Conservation (phyloP, 2,113 vertebrate species). For the Terrapene triunguis region DNA sequence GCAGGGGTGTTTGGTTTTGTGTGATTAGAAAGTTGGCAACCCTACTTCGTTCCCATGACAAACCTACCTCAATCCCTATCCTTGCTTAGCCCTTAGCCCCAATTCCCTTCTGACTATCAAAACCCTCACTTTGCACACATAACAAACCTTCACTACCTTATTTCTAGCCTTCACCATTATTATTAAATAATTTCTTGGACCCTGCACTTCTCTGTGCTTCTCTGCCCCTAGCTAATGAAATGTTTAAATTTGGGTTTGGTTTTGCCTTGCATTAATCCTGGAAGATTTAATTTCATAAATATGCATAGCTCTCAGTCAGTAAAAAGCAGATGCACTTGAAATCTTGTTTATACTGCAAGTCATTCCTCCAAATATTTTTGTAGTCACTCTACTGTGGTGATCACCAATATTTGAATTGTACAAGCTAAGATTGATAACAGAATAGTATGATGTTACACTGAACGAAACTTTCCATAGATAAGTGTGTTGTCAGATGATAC, state of each 20-base stretch:
- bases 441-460: not conserved
- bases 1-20: no score
- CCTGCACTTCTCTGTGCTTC: not conserved
- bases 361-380: slow-evolving; percentile 7
- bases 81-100: not conserved
- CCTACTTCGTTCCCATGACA: no score
- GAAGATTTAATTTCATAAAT: slow-evolving; percentile 7
- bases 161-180: not conserved
- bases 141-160: not conserved
- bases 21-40: no score
- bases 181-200: not conserved
- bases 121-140: not conserved
- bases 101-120: not conserved
- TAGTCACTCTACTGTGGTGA: not conserved
- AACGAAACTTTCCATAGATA: slow-evolving; percentile 26
- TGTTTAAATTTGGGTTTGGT: not conserved
- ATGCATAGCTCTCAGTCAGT: not conserved
- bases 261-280: slow-evolving; percentile 22
- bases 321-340: slow-evolving; percentile 1
- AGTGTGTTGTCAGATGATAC: not conserved
- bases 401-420: slow-evolving; percentile 25
- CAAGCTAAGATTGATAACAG: not conserved
- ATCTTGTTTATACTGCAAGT: not conserved
- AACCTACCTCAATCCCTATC: no score
- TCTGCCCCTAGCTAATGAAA: slow-evolving; percentile 12